Evolutionary conservation across 2,888 invertebrate species (phyloP).

Genomic region (Zygaena filipendulae): DNA sequence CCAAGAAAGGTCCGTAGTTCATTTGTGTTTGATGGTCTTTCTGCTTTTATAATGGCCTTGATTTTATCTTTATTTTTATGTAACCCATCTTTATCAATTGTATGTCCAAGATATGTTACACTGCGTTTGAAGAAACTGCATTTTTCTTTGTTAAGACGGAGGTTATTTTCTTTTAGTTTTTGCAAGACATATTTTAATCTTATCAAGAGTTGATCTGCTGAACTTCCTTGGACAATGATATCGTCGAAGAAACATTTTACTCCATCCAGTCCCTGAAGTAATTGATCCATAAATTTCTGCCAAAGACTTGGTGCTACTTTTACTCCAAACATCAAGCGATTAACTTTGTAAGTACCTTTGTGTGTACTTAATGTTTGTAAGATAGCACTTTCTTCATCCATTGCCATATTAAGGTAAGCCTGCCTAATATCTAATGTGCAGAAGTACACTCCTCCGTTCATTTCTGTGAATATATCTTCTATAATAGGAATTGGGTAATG

Average conservation of each 20-base stretch:
- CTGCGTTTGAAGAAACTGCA: slow-evolving; percentile 3
- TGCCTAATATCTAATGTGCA: slow-evolving; percentile 13
- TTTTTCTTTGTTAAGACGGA: slow-evolving; percentile 3
- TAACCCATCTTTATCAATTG: too few relatives aligned
- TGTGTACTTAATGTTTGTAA: slow-evolving; percentile 20
- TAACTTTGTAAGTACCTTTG: slow-evolving; percentile 23
- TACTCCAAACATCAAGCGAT: slow-evolving; percentile 24
- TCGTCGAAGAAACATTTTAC: slow-evolving; percentile 26
- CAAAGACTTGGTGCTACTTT: slow-evolving; percentile 22
- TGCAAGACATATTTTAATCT: slow-evolving; percentile 3
- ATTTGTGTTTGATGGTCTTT: slow-evolving; percentile 2
- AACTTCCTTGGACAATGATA: slow-evolving; percentile 17
- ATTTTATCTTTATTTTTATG: slow-evolving; percentile 4
- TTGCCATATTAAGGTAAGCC: slow-evolving; percentile 10
- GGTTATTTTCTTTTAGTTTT: slow-evolving; percentile 2
- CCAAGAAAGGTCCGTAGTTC: too few relatives aligned
- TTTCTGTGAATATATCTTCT: slow-evolving; percentile 12
- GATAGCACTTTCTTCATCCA: slow-evolving; percentile 8
- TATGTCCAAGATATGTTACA: not conserved
- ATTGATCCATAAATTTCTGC: slow-evolving; percentile 25
- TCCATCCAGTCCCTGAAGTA: slow-evolving; percentile 19
- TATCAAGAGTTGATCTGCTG: slow-evolving; percentile 7
- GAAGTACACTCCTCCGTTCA: slow-evolving; percentile 10
- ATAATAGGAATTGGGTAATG: slow-evolving; percentile 12
- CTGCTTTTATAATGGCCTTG: slow-evolving; percentile 1